These are phyloP conservation scores for Orchesella cincta DNA, from an alignment of 1,140 invertebrate species.

Conservation along the genomic window DNA sequence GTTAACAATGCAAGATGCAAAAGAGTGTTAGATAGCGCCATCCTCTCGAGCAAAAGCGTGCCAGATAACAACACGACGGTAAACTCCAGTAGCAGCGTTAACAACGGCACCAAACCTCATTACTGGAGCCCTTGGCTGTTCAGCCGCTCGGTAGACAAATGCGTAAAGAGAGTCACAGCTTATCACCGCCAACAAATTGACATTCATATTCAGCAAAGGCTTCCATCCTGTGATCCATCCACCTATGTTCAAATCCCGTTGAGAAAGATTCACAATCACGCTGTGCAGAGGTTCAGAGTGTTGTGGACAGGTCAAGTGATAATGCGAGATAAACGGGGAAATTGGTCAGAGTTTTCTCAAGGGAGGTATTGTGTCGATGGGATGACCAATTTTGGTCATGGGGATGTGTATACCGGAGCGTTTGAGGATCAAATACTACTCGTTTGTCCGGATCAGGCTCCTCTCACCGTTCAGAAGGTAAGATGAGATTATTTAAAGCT, in stretches of 20 bases:
- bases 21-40: too few species aligned
- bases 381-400: not conserved
- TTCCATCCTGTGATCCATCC: not conserved
- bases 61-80: not conserved
- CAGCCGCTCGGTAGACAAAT: not conserved
- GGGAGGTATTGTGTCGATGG: constrained; percentile 19
- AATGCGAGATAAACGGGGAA: not conserved
- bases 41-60: not conserved
- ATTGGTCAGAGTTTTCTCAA: not conserved
- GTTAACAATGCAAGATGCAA: not conserved
- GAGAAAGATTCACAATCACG: constrained; percentile 16
- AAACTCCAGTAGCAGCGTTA: not conserved
- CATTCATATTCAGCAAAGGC: not conserved
- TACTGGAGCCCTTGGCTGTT: not conserved
- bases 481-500: not conserved
- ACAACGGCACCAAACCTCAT: not conserved
- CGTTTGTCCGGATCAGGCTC: not conserved
- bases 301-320: constrained; percentile 7
- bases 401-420: not conserved
- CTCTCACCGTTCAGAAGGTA: not conserved
- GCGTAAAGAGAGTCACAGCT: not conserved
- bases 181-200: not conserved
- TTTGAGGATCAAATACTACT: constrained; percentile 1
- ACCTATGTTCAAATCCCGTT: not conserved
- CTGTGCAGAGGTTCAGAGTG: constrained; percentile 4